Percentiles rank a stretch among this genome's conserved stretches.
These are phyloP conservation scores for Trialeurodes vaporariorum DNA, from an alignment of 1,140 invertebrate species.

Conservation along the genomic window DNA sequence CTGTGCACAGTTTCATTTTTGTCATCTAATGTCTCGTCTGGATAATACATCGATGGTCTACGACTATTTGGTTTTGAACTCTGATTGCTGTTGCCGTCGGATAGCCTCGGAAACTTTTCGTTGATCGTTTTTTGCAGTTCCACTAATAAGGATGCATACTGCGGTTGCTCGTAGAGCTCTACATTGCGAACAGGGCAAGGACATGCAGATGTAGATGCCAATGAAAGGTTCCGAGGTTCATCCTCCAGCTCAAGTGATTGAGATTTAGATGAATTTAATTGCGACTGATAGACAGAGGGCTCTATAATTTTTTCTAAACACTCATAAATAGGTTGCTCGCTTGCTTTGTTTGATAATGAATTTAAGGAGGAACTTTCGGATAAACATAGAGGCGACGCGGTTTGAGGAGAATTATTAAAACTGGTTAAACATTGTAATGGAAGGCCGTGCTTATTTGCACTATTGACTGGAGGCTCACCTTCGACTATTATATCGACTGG, in stretches of 20 bases:
- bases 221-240: not conserved
- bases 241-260: not conserved
- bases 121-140: not conserved
- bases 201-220: not conserved
- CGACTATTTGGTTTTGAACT: not conserved
- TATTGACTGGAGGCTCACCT: slow-evolving; percentile 6
- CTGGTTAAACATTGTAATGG: slow-evolving; percentile 38
- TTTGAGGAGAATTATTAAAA: slow-evolving; percentile 34
- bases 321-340: slow-evolving; percentile 34
- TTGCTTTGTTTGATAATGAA: slow-evolving; percentile 19
- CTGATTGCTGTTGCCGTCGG: not conserved
- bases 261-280: slow-evolving; percentile 18
- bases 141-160: not conserved
- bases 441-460: slow-evolving; percentile 21
- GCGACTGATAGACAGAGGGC: slow-evolving; percentile 32
- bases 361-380: slow-evolving; percentile 35
- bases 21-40: too few relatives aligned
- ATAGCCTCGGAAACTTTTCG: not conserved
- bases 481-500: slow-evolving; percentile 7
- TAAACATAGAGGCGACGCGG: slow-evolving; percentile 33
- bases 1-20: not conserved
- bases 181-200: not conserved
- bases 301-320: slow-evolving; percentile 36
- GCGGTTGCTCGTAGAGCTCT: not conserved
- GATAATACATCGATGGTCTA: not conserved